Evolutionary conservation across 2,888 invertebrate genomes (phyloP).

Genomic region (Magallana nippona): DNA sequence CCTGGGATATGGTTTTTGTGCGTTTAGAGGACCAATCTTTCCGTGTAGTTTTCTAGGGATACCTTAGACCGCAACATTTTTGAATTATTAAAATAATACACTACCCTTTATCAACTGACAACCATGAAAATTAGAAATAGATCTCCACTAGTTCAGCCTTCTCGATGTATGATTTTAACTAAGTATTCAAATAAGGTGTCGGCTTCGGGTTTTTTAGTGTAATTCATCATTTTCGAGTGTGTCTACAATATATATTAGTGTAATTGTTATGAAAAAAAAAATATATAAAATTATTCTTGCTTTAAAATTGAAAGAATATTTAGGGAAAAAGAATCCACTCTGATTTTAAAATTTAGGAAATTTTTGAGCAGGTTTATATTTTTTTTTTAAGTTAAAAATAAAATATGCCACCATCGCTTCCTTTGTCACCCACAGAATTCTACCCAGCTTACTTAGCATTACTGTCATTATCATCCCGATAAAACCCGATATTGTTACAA

Average conservation of each 20-base stretch:
- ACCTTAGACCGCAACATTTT: background rate
- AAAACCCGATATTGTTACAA: slow-evolving; percentile 32
- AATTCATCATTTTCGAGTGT: too few relatives aligned
- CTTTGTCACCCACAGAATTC: background rate
- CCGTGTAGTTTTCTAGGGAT: background rate
- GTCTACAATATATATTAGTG: too few relatives aligned
- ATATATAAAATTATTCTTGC: too few relatives aligned
- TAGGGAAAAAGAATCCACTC: too few relatives aligned
- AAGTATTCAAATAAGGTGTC: background rate
- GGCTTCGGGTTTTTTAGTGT: background rate
- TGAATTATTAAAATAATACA: slow-evolving; percentile 27
- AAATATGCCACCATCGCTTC: background rate
- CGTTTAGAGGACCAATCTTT: background rate
- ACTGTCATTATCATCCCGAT: background rate
- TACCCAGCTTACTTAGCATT: background rate
- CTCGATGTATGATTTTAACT: background rate
- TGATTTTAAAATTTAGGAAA: too few relatives aligned
- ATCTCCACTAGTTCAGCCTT: background rate
- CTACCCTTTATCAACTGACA: slow-evolving; percentile 2
- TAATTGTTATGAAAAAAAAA: too few relatives aligned
- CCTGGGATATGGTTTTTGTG: background rate
- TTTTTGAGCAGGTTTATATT: too few relatives aligned
- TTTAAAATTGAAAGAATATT: too few relatives aligned
- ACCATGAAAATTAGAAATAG: slow-evolving; percentile 29
- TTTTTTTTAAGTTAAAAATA: background rate